These are phyloP conservation scores for Cephalopterus ornatus DNA, from an alignment of 2,113 vertebrate genomes.

Conservation along the genomic window DNA sequence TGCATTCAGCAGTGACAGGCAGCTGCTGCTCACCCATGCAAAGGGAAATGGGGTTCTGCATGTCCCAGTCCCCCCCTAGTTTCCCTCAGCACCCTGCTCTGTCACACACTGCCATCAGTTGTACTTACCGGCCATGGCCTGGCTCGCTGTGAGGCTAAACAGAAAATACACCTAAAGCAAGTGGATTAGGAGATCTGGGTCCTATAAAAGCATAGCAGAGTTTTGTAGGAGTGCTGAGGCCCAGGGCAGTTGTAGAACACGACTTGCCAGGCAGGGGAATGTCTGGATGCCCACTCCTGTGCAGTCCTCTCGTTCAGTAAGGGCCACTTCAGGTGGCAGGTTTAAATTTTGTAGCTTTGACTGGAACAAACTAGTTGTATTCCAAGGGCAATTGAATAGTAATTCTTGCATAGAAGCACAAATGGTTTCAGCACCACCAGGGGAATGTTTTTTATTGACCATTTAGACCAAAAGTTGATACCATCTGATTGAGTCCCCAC, in stretches of 20 bases:
- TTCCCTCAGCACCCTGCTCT: neutral
- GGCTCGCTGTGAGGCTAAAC: neutral
- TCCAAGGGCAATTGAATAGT: neutral
- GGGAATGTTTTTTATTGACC: neutral
- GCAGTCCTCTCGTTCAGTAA: neutral
- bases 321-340: neutral
- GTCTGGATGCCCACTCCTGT: neutral
- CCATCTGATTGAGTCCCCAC: neutral
- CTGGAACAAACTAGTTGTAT: neutral
- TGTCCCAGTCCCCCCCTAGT: neutral
- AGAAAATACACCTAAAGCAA: neutral
- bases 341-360: neutral
- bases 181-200: neutral
- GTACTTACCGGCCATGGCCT: too few relatives aligned
- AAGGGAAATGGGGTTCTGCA: fast-evolving
- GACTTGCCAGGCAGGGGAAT: neutral
- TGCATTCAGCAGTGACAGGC: neutral
- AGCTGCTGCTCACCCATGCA: neutral
- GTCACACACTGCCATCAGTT: neutral
- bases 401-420: neutral
- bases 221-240: neutral
- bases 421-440: neutral
- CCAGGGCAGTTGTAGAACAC: fast-evolving
- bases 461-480: neutral
- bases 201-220: neutral